These are phyloP conservation scores for Mionectes macconnelli DNA, from an alignment of 2,113 vertebrate species.

Conservation along the genomic window DNA sequence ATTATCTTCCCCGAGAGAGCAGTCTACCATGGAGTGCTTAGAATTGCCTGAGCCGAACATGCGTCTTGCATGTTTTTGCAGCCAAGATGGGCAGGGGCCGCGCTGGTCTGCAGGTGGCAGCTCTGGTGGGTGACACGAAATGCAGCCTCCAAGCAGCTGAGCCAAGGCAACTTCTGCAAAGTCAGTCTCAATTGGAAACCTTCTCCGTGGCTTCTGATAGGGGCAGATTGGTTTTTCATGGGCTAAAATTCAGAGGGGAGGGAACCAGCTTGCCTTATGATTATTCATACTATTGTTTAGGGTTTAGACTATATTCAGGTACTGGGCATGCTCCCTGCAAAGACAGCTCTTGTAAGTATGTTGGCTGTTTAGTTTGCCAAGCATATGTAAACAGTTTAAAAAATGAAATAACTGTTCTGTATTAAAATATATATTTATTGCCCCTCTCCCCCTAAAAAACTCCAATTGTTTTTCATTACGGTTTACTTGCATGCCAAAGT, in stretches of 20 bases:
- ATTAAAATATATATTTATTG: constrained; percentile 62
- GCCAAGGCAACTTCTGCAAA: not conserved
- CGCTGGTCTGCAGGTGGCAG: not conserved
- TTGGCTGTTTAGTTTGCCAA: constrained; percentile 44
- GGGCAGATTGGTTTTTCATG: constrained; percentile 21
- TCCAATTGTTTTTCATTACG: constrained; percentile 68
- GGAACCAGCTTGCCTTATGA: constrained; percentile 6
- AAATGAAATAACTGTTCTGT: constrained; percentile 70
- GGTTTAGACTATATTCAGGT: not conserved
- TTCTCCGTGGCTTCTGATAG: not conserved
- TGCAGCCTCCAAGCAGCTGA: not conserved
- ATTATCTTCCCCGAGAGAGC: not conserved
- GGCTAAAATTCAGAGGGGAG: not conserved
- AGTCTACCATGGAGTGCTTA: not conserved
- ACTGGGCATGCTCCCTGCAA: not conserved
- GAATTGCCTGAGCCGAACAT: not conserved
- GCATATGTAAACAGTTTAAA: constrained; percentile 63
- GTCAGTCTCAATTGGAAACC: not conserved
- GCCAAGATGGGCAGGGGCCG: not conserved
- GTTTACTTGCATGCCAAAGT: constrained; percentile 59
- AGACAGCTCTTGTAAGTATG: not conserved
- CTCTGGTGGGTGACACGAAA: constrained; percentile 13
- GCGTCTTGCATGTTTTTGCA: not conserved
- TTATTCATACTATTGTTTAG: not conserved
- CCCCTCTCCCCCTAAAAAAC: not conserved